These are phyloP conservation scores for Hyperoplus immaculatus DNA, from an alignment of 2,797 vertebrate genomes.

Conservation along the genomic window DNA sequence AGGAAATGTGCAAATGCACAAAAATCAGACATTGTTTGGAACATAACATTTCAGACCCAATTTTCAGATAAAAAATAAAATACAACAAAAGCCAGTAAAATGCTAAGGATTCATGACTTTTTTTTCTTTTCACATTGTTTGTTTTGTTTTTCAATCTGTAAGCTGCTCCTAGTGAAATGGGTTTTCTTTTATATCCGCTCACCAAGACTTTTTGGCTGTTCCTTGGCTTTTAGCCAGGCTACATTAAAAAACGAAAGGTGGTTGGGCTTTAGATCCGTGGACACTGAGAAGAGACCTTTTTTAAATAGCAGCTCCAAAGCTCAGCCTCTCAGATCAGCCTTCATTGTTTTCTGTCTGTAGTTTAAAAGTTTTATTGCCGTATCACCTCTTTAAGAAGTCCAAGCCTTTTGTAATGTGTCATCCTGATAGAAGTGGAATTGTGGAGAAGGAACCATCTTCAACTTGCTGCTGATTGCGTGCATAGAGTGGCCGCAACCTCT, in stretches of 20 bases:
- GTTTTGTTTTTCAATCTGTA: neutral
- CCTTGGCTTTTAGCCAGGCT: neutral
- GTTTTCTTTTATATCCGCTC: constrained; percentile 4
- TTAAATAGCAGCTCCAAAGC: constrained; percentile 16
- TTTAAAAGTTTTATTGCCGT: no score
- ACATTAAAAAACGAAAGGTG: constrained; percentile 32
- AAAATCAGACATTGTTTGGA: neutral
- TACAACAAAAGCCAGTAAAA: neutral
- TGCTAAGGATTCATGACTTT: neutral
- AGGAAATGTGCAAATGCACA: constrained; percentile 7
- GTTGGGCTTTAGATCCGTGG: neutral
- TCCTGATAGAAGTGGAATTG: constrained; percentile 23
- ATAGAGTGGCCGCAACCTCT: constrained; percentile 53
- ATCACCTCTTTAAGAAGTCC: no score
- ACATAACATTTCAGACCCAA: neutral
- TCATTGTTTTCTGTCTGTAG: constrained; percentile 6
- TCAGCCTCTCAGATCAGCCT: neutral
- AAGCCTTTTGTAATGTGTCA: constrained; percentile 46
- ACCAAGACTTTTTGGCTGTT: constrained; percentile 4
- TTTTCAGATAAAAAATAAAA: neutral
- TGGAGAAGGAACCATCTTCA: constrained; percentile 43
- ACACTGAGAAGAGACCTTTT: neutral
- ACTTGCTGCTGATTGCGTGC: constrained; percentile 64
- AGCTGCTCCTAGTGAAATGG: neutral
- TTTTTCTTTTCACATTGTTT: neutral